Evolutionary conservation across 2,113 vertebrate species (phyloP), one percentile per base, ranked within the genome.

Genomic region (Phyllostomus hastatus): DNA sequence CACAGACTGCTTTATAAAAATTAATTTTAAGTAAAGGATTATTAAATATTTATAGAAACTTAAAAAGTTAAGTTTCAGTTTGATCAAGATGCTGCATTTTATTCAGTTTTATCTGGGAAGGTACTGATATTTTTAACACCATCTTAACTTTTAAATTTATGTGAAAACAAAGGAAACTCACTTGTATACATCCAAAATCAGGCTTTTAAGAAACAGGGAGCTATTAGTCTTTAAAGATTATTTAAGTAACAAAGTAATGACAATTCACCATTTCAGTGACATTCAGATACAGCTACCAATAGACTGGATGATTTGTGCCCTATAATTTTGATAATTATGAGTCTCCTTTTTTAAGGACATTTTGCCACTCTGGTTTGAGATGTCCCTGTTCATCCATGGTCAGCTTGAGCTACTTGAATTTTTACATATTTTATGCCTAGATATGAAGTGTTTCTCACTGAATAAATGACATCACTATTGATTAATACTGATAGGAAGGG

Each of bases 181-280:
- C 31, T 64, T 94, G 14, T n/a, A 33, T 88, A 38, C 20, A 64
- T 79, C 22, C 91, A 67, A 80, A 84, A 88, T 59, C 83, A 38
- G 50, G 15, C 38, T 54, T 81, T 84, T 80, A 82, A 28, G 67
- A 93, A 96, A 66, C 52, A 17, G 38, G 28, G 38, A 17, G 24
- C 19, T 94, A 1, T 88, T 86, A 46, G 20, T 81, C 46, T 82
- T 85, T 79, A 69, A 75, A 64, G 26, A 43, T 67, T 79, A 22
- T 64, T 95, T 92, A 90, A 90, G 17, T 87, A 67, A 81, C 88
- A 41, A 90, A 52, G 41, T 79, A 84, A 80, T 89, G 43, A 57
- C 28, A 57, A 14, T 85, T 86, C 48, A 28, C 19, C n/a, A 72
- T 35, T 59, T 69, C 50, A 86, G 19, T 78, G 26, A 54, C 67